Conservation (phyloP, 2,888 invertebrate species). For the Ochlodes sylvanus region DNA sequence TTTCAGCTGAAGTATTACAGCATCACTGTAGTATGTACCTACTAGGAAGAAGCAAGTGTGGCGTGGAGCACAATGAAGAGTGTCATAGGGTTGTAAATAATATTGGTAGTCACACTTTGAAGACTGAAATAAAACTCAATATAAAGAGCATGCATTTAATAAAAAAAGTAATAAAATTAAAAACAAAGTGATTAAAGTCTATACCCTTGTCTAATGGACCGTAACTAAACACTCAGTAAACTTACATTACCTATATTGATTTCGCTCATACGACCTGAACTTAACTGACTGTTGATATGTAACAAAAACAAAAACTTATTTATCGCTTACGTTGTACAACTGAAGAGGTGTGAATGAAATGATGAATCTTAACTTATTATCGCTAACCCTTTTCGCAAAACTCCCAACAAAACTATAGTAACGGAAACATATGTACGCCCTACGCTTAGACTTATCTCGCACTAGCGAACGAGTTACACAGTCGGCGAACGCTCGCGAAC, state of each 20-base stretch:
- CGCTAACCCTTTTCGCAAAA: constrained; percentile 37
- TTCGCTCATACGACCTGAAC: constrained; percentile 54
- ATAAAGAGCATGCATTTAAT: constrained; percentile 40
- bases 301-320: constrained; percentile 57
- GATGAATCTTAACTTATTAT: constrained; percentile 46
- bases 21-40: no score
- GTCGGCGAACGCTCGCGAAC: neutral
- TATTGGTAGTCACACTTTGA: neutral
- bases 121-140: constrained; percentile 20
- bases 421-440: constrained; percentile 42
- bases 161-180: constrained; percentile 46
- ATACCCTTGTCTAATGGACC: constrained; percentile 4
- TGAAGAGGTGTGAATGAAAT: constrained; percentile 21
- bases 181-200: constrained; percentile 34
- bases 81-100: no score
- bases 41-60: no score
- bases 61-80: no score
- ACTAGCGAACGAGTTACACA: constrained; percentile 38
- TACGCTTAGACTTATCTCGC: constrained; percentile 18
- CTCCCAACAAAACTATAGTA: constrained; percentile 38
- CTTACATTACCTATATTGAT: constrained; percentile 51
- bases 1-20: no score
- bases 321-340: constrained; percentile 22
- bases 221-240: constrained; percentile 27
- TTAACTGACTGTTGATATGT: constrained; percentile 55